Evolutionary conservation across 2,797 vertebrate species (phyloP).

Genomic region (Caiman crocodilus): DNA sequence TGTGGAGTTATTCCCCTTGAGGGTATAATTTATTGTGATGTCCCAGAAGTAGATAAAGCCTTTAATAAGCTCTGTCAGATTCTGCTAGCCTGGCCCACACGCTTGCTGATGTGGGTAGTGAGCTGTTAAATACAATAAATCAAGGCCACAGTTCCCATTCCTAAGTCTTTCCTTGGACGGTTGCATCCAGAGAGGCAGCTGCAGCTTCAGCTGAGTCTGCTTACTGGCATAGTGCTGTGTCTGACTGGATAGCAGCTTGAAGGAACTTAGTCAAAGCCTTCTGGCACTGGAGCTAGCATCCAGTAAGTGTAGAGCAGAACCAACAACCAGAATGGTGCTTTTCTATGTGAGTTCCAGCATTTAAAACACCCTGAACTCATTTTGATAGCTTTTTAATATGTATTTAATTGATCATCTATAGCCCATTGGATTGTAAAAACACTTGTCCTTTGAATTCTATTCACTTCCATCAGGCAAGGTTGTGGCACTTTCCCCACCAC

Average conservation of each 20-base stretch:
- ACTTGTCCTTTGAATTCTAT: background rate
- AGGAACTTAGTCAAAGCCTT: background rate
- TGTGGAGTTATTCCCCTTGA: background rate
- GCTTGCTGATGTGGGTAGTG: conserved; percentile 72
- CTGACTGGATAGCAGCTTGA: background rate
- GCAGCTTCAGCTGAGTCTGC: background rate
- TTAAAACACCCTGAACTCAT: background rate
- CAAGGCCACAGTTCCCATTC: conserved; percentile 26
- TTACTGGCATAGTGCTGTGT: background rate
- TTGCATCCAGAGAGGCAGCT: background rate
- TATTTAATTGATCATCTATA: background rate
- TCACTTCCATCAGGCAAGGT: background rate
- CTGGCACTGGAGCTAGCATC: background rate
- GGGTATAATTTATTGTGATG: conserved; percentile 64
- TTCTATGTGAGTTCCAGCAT: background rate
- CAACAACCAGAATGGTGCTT: background rate
- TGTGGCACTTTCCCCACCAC: background rate
- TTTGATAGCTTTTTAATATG: background rate
- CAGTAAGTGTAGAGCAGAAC: too few relatives aligned
- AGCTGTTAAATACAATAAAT: conserved; percentile 80
- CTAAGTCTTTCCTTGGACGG: background rate
- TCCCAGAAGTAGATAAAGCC: conserved; percentile 63
- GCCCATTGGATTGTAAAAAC: background rate
- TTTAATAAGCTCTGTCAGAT: conserved; percentile 78
- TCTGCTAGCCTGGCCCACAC: conserved; percentile 52